Conservation (phyloP, 2,888 invertebrate species). For the Alentia gelatinosa region DNA sequence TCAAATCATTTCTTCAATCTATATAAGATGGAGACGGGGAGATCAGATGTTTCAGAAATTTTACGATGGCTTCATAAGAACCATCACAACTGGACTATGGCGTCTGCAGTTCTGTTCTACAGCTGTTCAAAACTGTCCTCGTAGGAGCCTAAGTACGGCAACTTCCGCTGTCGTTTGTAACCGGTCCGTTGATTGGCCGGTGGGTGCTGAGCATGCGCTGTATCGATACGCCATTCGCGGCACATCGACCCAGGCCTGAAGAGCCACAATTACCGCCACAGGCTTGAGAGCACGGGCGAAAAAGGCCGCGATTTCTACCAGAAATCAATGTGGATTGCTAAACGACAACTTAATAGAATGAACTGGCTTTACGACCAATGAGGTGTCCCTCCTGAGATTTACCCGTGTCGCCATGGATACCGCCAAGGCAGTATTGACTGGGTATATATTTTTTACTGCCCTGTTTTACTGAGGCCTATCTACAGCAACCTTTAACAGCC, state of each 20-base stretch:
- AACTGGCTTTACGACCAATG: neutral
- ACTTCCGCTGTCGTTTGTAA: neutral
- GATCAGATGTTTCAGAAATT: no score
- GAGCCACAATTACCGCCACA: slow-evolving; percentile 15
- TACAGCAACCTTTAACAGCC: neutral
- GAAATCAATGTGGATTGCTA: slow-evolving; percentile 3
- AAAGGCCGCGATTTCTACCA: neutral
- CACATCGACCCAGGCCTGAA: neutral
- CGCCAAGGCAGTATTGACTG: neutral
- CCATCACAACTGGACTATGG: no score
- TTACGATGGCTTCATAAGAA: no score
- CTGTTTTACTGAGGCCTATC: neutral
- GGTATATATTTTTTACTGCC: neutral
- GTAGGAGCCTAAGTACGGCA: no score
- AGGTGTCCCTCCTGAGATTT: slow-evolving; percentile 13
- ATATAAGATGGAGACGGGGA: no score
- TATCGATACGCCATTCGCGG: slow-evolving; percentile 13
- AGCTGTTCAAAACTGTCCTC: no score
- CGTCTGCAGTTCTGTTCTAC: no score
- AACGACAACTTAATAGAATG: slow-evolving; percentile 34
- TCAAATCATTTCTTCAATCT: no score
- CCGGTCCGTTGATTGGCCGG: neutral
- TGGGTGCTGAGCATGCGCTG: neutral
- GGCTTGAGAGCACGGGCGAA: neutral
- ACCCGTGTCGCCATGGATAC: neutral